Percentiles rank a stretch among this genome's conserved stretches.
Evolutionary conservation across 2,797 vertebrate species (phyloP).

Genomic region (Poeciliopsis paucimaculata): DNA sequence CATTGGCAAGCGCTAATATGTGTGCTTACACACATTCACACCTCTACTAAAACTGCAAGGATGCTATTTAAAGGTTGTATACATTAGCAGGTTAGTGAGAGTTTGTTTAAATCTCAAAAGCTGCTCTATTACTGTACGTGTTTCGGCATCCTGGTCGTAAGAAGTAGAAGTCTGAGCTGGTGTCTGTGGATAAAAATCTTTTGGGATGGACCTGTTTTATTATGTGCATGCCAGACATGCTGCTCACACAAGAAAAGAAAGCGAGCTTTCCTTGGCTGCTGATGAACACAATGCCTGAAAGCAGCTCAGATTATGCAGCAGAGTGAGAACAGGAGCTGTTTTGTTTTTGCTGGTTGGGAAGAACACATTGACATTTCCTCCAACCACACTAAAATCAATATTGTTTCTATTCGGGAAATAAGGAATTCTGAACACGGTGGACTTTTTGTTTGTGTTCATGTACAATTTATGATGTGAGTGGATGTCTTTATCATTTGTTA

Average conservation of each 20-base stretch:
- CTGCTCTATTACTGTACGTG: constrained; percentile 27
- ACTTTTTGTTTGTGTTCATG: constrained; percentile 37
- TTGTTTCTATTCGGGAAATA: constrained; percentile 44
- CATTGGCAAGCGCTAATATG: constrained; percentile 56
- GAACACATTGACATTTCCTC: constrained; percentile 49
- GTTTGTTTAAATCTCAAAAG: constrained; percentile 21
- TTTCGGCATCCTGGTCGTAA: constrained; percentile 32
- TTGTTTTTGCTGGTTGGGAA: constrained; percentile 44
- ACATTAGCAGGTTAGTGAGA: constrained; percentile 26
- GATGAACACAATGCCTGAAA: constrained; percentile 56
- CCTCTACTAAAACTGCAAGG: constrained; percentile 27
- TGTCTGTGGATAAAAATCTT: constrained; percentile 62
- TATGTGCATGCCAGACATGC: constrained; percentile 67
- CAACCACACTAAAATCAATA: constrained; percentile 62
- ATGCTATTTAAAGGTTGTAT: constrained; percentile 13
- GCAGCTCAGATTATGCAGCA: constrained; percentile 57
- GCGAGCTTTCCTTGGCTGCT: constrained; percentile 60
- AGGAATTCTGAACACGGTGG: constrained; percentile 27
- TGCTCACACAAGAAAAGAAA: constrained; percentile 50
- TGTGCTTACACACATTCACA: constrained; percentile 46
- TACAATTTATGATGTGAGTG: constrained; percentile 45
- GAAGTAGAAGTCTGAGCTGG: constrained; percentile 53
- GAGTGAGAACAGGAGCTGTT: constrained; percentile 52
- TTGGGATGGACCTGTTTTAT: constrained; percentile 68
- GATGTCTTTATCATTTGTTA: constrained; percentile 43